Evolutionary conservation across 2,888 invertebrate species (phyloP).

Genomic region (Tortrix viridana): DNA sequence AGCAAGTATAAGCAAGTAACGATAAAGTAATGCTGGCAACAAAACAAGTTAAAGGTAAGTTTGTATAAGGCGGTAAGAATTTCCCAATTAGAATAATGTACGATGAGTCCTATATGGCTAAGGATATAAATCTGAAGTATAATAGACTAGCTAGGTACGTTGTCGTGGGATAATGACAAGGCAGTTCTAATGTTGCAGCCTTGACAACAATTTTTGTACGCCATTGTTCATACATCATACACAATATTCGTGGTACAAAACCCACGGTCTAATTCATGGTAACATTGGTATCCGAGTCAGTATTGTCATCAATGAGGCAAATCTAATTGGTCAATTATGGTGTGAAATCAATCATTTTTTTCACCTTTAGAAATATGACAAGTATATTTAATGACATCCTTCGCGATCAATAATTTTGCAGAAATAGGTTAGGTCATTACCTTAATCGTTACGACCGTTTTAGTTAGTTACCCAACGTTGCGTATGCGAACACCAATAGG

Average conservation of each 20-base stretch:
- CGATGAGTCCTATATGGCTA: no score
- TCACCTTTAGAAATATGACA: not conserved
- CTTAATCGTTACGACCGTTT: no score
- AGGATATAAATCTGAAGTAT: not conserved
- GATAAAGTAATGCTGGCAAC: no score
- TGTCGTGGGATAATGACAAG: conserved; percentile 30
- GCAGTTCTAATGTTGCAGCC: conserved; percentile 49
- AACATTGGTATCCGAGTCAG: conserved; percentile 2
- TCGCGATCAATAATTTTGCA: no score
- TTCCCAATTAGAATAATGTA: no score
- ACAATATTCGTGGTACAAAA: conserved; percentile 23
- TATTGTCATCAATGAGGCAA: conserved; percentile 4
- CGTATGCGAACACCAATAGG: not conserved
- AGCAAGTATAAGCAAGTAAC: no score
- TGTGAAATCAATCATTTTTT: not conserved
- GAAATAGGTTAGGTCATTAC: no score
- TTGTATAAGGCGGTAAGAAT: no score
- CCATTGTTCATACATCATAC: conserved; percentile 43
- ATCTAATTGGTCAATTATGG: not conserved
- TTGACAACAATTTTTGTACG: conserved; percentile 44
- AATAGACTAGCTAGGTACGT: not conserved
- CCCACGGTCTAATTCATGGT: conserved; percentile 12
- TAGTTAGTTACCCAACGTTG: not conserved
- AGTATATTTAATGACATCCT: no score
- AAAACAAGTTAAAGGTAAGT: no score